Percentiles rank a stretch among this genome's conserved stretches.
phyloP scores from a whole-genome alignment of 2,888 invertebrate species.

The Halocaridina rubra region DNA sequence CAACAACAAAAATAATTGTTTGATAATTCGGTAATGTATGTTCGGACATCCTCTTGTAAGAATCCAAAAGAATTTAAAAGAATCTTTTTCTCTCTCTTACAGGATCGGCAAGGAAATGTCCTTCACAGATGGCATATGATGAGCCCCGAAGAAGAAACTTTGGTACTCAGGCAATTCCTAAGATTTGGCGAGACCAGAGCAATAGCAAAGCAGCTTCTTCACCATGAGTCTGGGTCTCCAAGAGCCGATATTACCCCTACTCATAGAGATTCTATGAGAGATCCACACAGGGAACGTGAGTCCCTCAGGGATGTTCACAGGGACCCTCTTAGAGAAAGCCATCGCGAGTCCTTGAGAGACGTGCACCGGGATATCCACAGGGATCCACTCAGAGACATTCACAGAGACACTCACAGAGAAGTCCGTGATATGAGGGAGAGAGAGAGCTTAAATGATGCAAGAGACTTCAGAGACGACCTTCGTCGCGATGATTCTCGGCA shows the following conservation, averaged over 20 bases:
- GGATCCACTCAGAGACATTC: slow-evolving; percentile 19
- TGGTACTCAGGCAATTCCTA: slow-evolving; percentile 91
- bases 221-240: slow-evolving; percentile 31
- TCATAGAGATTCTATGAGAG: slow-evolving; percentile 28
- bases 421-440: slow-evolving; percentile 65
- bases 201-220: slow-evolving; percentile 74
- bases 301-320: slow-evolving; percentile 20
- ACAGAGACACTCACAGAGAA: slow-evolving; percentile 34
- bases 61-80: too few relatives aligned
- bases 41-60: too few relatives aligned
- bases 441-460: slow-evolving; percentile 66
- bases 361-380: background rate
- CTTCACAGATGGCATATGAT: slow-evolving; percentile 80
- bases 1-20: too few relatives aligned
- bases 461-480: slow-evolving; percentile 63
- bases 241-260: slow-evolving; percentile 43
- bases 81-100: slow-evolving; percentile 39
- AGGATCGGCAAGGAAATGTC: slow-evolving; percentile 73
- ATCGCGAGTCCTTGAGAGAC: background rate
- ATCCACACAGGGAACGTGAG: slow-evolving; percentile 41
- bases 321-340: slow-evolving; percentile 14
- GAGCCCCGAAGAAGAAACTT: slow-evolving; percentile 88
- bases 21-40: too few relatives aligned
- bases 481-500: slow-evolving; percentile 64
- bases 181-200: slow-evolving; percentile 90